Percentiles rank a stretch among this genome's conserved stretches.
Conservation (phyloP, 2,888 invertebrate genomes). For the Boloria selene region DNA sequence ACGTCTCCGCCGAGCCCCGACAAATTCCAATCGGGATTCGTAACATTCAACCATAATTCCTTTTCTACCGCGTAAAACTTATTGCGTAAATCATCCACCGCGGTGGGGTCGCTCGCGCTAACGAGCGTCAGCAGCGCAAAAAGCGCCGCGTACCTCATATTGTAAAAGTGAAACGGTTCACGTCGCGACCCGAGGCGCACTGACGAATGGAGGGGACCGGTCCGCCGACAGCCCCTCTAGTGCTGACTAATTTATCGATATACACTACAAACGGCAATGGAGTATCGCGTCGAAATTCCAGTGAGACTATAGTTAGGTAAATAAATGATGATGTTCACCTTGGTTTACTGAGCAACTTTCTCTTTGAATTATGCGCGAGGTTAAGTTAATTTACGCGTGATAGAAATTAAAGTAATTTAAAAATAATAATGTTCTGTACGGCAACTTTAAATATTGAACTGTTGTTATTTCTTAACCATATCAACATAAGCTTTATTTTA, state of each 20-base stretch:
- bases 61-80: constrained; percentile 83
- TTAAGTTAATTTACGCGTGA: background rate
- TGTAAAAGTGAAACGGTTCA: constrained; percentile 49
- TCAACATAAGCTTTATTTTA: constrained; percentile 13
- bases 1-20: constrained; percentile 75
- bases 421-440: too few relatives aligned
- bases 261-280: constrained; percentile 5
- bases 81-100: constrained; percentile 83
- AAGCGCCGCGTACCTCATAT: constrained; percentile 66
- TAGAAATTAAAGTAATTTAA: background rate
- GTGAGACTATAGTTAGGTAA: constrained; percentile 2
- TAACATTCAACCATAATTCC: constrained; percentile 73
- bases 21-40: constrained; percentile 64
- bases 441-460: background rate
- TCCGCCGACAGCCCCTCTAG: constrained; percentile 35
- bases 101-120: constrained; percentile 58
- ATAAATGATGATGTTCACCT: constrained; percentile 24
- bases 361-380: constrained; percentile 40
- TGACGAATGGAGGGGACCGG: constrained; percentile 59
- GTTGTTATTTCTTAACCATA: background rate
- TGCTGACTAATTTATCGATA: constrained; percentile 37
- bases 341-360: constrained; percentile 28
- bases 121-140: constrained; percentile 51
- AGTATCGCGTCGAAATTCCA: background rate
- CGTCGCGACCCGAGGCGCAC: constrained; percentile 60